These are phyloP conservation scores for Carabus problematicus DNA, from an alignment of 2,888 invertebrate species.

Conservation along the genomic window DNA sequence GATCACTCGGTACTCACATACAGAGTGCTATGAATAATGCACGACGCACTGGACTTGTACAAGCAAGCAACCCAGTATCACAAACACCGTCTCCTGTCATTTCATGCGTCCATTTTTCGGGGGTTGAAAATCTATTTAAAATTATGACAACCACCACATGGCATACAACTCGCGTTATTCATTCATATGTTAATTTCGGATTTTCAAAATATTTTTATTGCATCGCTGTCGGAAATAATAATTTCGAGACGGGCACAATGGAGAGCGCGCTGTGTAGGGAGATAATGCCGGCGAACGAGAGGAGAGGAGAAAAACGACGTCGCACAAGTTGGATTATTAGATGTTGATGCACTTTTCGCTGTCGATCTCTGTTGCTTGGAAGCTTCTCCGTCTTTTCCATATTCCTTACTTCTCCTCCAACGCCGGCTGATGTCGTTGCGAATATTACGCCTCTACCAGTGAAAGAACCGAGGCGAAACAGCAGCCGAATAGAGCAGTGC, in stretches of 20 bases:
- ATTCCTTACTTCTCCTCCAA: too few relatives aligned
- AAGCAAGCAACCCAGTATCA: slow-evolving; percentile 54
- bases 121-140: slow-evolving; percentile 59
- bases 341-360: slow-evolving; percentile 9
- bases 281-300: background rate
- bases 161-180: slow-evolving; percentile 15
- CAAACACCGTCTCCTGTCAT: slow-evolving; percentile 55
- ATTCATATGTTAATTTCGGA: slow-evolving; percentile 36
- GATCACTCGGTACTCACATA: slow-evolving; percentile 53
- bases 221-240: slow-evolving; percentile 25
- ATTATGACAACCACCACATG: slow-evolving; percentile 39
- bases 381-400: too few relatives aligned
- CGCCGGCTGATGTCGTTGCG: too few relatives aligned
- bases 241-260: slow-evolving; percentile 13
- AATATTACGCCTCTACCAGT: too few relatives aligned
- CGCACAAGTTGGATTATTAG: slow-evolving; percentile 16
- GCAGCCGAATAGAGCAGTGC: too few relatives aligned
- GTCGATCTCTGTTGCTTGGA: background rate
- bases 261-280: slow-evolving; percentile 1
- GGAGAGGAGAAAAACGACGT: background rate
- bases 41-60: slow-evolving; percentile 55
- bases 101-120: slow-evolving; percentile 56
- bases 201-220: slow-evolving; percentile 26
- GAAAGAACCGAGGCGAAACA: too few relatives aligned
- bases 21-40: slow-evolving; percentile 57